Conservation (phyloP, 2,797 vertebrate species). For the Hylomyscus alleni region DNA sequence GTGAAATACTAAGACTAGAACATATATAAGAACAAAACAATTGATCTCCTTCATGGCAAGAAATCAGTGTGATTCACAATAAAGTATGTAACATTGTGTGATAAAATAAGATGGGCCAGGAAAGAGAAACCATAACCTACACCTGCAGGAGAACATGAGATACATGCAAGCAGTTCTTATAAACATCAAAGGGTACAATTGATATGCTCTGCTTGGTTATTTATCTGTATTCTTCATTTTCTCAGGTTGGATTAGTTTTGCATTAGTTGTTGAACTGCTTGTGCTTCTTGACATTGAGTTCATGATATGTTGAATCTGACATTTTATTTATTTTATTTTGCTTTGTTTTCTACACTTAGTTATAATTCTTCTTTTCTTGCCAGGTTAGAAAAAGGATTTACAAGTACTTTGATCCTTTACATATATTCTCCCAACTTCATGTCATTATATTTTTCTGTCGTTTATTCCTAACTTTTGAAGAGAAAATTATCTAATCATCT, state of each 20-base stretch:
- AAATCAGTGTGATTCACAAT: background rate
- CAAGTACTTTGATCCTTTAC: too few relatives aligned
- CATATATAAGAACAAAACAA: background rate
- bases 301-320: background rate
- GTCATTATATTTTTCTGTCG: too few relatives aligned
- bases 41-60: background rate
- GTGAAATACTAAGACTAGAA: background rate
- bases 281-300: fast-evolving
- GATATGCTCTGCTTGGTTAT: background rate
- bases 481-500: too few relatives aligned
- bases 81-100: background rate
- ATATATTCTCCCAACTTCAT: too few relatives aligned
- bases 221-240: background rate
- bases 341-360: background rate
- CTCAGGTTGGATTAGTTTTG: background rate
- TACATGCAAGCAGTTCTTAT: too few relatives aligned
- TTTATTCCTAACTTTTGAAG: too few relatives aligned
- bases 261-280: background rate
- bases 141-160: background rate
- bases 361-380: too few relatives aligned
- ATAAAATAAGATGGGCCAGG: background rate
- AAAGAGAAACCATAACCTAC: background rate
- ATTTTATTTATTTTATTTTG: background rate
- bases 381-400: too few relatives aligned
- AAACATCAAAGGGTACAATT: too few relatives aligned